Base-by-base conservation (phyloP, 2,113 vertebrate genomes). In the Cyprinodon brontotheroides region DNA sequence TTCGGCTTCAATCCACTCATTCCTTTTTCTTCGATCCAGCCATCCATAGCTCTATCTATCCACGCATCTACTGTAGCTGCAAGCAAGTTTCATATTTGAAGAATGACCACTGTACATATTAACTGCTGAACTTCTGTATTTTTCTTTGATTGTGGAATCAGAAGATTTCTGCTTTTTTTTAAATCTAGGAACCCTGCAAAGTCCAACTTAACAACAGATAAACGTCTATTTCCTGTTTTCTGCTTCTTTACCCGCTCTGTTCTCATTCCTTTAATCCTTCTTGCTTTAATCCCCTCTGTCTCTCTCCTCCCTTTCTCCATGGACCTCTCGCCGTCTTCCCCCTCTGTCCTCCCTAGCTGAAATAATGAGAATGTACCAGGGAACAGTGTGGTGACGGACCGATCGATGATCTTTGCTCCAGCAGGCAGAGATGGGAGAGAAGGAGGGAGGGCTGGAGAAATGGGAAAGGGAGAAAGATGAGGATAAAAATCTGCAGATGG, bases 331-430 rank as follows among this genome's bases (percentile, higher is more conserved):
- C 72, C 71, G 48, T 39, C 67, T 71, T 68, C 64, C 64, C 43
- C 65, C 68, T 82, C 83, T 81, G 72, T 89, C 86, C 85, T 87
- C 87, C 81, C 78, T 79, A 74, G 86, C 81, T 88, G 88, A 90
- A 90, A 92, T 92, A 92, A 92, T 92, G 90, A 92, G 83, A 85
- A 83, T 76, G 83, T 85, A 83, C 77, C 86, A 77, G 72, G 66
- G 90, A 89, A 81, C 84, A 86, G 81, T 81, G 85, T 43, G 13
- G 85, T 86, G 86, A 92, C 82, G 81, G 84, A 72, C 69, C 88
- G 82, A 92, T 91, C 90, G 77, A 92, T 92, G 90, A 91, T 87
- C 78, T 77, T 65, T 87, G 86, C 88, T 83, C 84, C 83, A 83
- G 78, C 85, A 88, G 86, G 64, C 89, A 79, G 83, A 86, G 79